These are phyloP conservation scores for Epinephelus fuscoguttatus DNA, from an alignment of 2,113 vertebrate species.

Conservation along the genomic window DNA sequence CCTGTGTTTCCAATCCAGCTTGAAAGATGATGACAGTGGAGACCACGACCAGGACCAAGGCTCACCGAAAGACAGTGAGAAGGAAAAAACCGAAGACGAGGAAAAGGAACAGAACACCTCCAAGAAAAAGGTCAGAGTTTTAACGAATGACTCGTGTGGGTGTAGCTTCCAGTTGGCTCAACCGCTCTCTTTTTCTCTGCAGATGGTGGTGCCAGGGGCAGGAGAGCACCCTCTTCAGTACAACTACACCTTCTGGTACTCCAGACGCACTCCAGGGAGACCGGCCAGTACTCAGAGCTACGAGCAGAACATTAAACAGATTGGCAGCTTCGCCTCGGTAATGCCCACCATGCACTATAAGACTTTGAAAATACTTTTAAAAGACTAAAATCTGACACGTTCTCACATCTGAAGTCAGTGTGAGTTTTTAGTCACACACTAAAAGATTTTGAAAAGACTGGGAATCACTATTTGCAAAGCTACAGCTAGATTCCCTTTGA, in stretches of 20 bases:
- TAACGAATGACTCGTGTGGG: neutral
- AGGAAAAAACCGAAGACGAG: slow-evolving; percentile 85
- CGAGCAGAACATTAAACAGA: slow-evolving; percentile 89
- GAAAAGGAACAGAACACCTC: slow-evolving; percentile 80
- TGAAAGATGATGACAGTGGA: slow-evolving; percentile 89
- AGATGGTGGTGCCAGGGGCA: slow-evolving; percentile 84
- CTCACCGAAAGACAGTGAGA: slow-evolving; percentile 87
- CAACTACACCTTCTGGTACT: slow-evolving; percentile 90
- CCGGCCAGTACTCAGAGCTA: slow-evolving; percentile 89
- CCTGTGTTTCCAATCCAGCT: slow-evolving; percentile 62
- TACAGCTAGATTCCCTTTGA: no score
- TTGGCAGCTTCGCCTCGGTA: slow-evolving; percentile 87
- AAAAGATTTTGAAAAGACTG: no score
- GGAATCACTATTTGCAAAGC: no score
- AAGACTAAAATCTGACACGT: no score
- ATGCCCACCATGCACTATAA: no score
- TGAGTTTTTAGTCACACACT: no score
- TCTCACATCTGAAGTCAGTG: no score
- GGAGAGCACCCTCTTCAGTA: slow-evolving; percentile 89
- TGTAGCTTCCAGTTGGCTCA: neutral
- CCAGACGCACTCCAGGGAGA: slow-evolving; percentile 87
- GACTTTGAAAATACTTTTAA: no score
- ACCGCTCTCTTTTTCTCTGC: neutral
- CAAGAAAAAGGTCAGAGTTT: slow-evolving; percentile 78
- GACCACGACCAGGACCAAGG: slow-evolving; percentile 87